Evolutionary conservation across 2,888 invertebrate genomes (phyloP).

Genomic region (Dasypolia templi): DNA sequence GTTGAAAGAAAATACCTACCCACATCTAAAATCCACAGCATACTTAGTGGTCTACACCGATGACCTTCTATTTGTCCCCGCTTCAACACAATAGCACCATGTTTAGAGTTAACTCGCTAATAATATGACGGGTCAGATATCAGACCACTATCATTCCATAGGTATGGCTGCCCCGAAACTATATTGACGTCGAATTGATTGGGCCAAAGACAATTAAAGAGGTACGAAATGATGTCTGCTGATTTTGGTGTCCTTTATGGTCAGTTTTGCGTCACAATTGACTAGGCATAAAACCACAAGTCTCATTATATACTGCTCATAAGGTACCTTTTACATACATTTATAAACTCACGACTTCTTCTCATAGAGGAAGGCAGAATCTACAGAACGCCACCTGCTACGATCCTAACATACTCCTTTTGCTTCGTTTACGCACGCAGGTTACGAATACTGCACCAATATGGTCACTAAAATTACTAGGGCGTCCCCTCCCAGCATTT

Average conservation of each 20-base stretch:
- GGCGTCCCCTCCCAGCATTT: neutral
- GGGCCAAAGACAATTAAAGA: neutral
- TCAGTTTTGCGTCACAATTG: neutral
- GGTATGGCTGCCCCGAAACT: conserved; percentile 19
- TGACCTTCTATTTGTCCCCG: conserved; percentile 12
- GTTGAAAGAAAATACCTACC: neutral
- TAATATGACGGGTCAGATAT: conserved; percentile 21
- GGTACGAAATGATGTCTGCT: neutral
- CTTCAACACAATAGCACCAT: conserved; percentile 28
- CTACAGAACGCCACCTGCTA: neutral
- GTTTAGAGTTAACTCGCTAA: conserved; percentile 29
- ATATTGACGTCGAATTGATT: conserved; percentile 4
- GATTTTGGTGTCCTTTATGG: neutral
- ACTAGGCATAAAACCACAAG: no score
- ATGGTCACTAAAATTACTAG: neutral
- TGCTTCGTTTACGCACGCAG: neutral
- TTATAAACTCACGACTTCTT: neutral
- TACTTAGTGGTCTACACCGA: conserved; percentile 14
- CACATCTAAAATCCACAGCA: neutral
- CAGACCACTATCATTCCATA: conserved; percentile 11
- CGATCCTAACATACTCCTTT: no score
- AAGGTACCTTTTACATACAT: no score
- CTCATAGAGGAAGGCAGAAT: neutral
- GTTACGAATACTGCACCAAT: neutral
- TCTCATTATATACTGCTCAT: neutral